Conservation (phyloP, 2,113 vertebrate genomes). For the Scolopax mira region DNA sequence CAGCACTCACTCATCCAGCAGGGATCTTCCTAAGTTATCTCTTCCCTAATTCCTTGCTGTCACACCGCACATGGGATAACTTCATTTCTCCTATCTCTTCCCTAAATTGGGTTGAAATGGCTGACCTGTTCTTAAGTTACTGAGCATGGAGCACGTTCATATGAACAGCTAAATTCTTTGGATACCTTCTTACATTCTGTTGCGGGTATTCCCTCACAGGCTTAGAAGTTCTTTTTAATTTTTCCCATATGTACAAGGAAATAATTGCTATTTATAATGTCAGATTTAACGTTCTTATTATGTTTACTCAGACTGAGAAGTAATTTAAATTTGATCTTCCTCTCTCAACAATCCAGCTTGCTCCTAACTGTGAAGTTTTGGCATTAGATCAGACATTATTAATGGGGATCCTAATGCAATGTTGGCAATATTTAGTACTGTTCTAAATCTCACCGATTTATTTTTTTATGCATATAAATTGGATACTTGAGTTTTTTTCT, state of each 20-base stretch:
- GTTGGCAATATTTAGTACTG: not conserved
- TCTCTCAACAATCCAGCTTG: not conserved
- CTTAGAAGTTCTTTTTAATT: not conserved
- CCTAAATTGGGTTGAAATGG: not conserved
- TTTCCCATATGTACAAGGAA: not conserved
- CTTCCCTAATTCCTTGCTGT: not conserved
- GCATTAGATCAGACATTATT: not conserved
- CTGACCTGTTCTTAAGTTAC: not conserved
- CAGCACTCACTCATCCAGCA: not conserved
- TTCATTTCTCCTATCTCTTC: not conserved
- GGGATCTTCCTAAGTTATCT: not conserved
- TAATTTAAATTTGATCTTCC: not conserved
- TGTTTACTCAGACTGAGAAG: not conserved
- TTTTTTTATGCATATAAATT: not conserved
- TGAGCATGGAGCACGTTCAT: not conserved
- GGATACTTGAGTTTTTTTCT: conserved; percentile 6
- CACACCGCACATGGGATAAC: accelerated
- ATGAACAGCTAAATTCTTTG: not conserved
- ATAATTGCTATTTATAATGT: not conserved
- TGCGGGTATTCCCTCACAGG: not conserved
- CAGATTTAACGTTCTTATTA: not conserved
- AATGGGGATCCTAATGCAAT: not conserved
- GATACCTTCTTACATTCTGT: not conserved
- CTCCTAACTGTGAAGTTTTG: not conserved
- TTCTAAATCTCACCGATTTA: not conserved